Evolutionary conservation across 2,797 vertebrate species (phyloP), one percentile per base, ranked within the genome.

Genomic region (Neosilurus hyrtlii): DNA sequence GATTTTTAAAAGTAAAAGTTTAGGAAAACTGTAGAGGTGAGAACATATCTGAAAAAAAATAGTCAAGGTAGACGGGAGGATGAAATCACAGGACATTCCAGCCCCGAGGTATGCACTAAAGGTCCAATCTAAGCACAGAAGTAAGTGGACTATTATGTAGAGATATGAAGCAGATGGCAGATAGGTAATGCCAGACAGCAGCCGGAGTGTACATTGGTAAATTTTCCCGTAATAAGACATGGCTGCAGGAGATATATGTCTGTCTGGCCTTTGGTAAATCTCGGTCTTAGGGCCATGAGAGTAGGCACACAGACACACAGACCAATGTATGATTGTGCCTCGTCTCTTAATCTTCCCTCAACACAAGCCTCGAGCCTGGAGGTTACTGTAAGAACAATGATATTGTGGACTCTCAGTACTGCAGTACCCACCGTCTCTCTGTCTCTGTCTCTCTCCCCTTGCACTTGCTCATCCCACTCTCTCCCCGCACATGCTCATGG

Each of bases 281-380:
- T 87, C 57, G 75, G 79, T 83, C 84, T 76, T 62, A 57, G 49
- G 81, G 68, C 61, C 43, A 73, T 83, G 83, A 88, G 66, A 85
- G 62, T 24, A 63, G 62, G n/a, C 26, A 59, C 71, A n/a, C n/a
- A n/a, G n/a, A 49, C 82, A 82, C 59, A 68, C 20, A 68, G 84
- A n/a, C 83, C 81, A 68, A 83, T 82, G 59, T 88, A 85, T 82
- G 79, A 88, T 87, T 78, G 84, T 61, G 56, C 73, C 78, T 80
- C 80, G 22, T 66, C 76, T 87, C 72, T 57, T 86, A 88, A 88
- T 89, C 89, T 88, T 67, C 72, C 65, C 66, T 37, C 72, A 84
- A 63, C 79, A 82, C 84, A 71, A 84, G 52, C 30, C 67, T 81
- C 75, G 6, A 22, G 70, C 71, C 63, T 84, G 82, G 54, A 83